A percentile compares a stretch with the other conserved stretches of the same genome.
phyloP scores from a whole-genome alignment of 2,113 vertebrate genomes.

The Artemisiospiza belli region DNA sequence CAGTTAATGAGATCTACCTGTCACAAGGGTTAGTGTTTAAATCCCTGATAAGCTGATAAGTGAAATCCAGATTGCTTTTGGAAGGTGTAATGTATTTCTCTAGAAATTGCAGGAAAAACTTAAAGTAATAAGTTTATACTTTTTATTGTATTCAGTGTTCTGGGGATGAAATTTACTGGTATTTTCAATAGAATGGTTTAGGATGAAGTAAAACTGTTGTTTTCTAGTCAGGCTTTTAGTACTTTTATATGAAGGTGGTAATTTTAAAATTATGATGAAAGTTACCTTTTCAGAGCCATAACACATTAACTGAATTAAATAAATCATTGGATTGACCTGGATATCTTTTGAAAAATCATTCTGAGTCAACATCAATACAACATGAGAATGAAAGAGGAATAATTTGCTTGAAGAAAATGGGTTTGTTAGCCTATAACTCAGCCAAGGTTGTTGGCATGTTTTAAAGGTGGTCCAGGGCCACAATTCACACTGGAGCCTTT shows the following conservation, averaged over 20 bases:
- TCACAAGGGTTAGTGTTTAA: neutral
- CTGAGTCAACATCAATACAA: neutral
- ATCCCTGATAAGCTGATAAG: neutral
- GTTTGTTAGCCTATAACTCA: neutral
- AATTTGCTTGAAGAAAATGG: neutral
- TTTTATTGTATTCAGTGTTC: neutral
- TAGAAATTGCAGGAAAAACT: neutral
- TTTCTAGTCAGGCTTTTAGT: neutral
- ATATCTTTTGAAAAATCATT: neutral
- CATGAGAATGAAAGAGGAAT: neutral
- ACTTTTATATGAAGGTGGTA: neutral
- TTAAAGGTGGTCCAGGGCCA: neutral
- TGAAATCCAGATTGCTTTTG: neutral
- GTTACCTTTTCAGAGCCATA: neutral
- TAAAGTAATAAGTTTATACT: neutral
- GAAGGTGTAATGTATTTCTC: neutral
- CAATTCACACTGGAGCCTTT: neutral
- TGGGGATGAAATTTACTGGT: neutral
- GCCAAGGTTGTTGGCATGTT: neutral
- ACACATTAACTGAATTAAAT: neutral
- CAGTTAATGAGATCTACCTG: neutral
- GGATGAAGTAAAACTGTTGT: neutral
- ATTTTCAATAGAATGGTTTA: neutral
- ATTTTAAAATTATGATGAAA: neutral
- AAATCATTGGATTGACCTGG: neutral